Evolutionary conservation across 2,888 invertebrate genomes (phyloP).

Genomic region (Lingula anatina): DNA sequence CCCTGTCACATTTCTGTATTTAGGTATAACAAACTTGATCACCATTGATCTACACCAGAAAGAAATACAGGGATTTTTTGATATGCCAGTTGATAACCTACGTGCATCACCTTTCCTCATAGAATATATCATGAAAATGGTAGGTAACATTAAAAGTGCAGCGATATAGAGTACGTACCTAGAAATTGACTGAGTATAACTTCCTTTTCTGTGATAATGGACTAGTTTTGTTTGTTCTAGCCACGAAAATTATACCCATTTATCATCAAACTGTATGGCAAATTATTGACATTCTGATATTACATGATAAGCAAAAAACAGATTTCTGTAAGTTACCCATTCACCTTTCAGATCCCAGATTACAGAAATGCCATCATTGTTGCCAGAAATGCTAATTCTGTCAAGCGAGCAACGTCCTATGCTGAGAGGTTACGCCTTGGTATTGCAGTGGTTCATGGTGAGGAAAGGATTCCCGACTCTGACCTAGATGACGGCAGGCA

Average conservation of each 20-base stretch:
- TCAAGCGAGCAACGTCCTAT: constrained; percentile 97
- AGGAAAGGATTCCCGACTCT: constrained; percentile 73
- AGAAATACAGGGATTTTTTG: constrained; percentile 99
- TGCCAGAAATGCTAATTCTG: constrained; percentile 96
- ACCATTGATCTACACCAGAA: constrained; percentile 99
- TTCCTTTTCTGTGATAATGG: too few relatives aligned
- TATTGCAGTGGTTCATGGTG: constrained; percentile 99
- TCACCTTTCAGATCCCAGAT: constrained; percentile 78
- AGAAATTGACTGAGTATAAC: too few relatives aligned
- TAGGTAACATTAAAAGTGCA: too few relatives aligned
- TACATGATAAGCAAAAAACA: too few relatives aligned
- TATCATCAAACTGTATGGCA: too few relatives aligned
- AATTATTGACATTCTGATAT: too few relatives aligned
- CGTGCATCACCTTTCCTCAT: constrained; percentile 95
- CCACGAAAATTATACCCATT: too few relatives aligned
- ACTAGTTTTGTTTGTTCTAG: too few relatives aligned
- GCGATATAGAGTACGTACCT: too few relatives aligned
- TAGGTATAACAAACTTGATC: constrained; percentile 90
- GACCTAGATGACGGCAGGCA: constrained; percentile 78
- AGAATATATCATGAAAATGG: constrained; percentile 92
- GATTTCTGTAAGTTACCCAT: too few relatives aligned
- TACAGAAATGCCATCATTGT: constrained; percentile 98
- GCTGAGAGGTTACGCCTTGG: constrained; percentile 92
- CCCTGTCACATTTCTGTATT: not conserved
- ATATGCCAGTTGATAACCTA: constrained; percentile 96